Evolutionary conservation across 1,140 invertebrate genomes (phyloP).

Genomic region (Mycetomoellerius zeteki): DNA sequence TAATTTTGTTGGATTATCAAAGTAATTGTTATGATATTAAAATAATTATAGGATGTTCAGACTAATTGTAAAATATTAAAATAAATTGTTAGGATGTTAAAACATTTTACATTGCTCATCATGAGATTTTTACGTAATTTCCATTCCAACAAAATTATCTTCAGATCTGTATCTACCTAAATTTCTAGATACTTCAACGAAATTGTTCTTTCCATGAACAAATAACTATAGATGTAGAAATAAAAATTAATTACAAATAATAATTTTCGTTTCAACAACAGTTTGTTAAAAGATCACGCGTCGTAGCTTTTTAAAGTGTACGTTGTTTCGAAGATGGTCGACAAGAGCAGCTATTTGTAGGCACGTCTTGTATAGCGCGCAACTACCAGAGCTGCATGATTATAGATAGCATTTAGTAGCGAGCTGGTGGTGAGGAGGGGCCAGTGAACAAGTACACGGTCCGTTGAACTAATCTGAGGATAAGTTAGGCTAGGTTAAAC

Average conservation of each 20-base stretch:
- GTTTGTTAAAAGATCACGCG: not conserved
- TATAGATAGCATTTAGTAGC: conserved; percentile 70
- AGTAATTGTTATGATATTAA: too few relatives aligned
- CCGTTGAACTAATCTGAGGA: conserved; percentile 79
- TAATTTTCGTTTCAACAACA: not conserved
- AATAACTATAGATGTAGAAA: not conserved
- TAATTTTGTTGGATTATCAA: too few relatives aligned
- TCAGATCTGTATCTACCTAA: too few relatives aligned
- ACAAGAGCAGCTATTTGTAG: conserved; percentile 53
- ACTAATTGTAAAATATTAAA: too few relatives aligned
- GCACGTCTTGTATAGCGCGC: conserved; percentile 42
- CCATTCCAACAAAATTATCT: too few relatives aligned
- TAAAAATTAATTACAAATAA: not conserved
- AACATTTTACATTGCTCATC: too few relatives aligned
- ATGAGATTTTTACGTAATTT: too few relatives aligned
- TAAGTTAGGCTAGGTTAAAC: conserved; percentile 78
- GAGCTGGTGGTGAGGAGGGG: conserved; percentile 58
- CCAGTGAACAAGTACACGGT: conserved; percentile 71
- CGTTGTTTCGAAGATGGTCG: not conserved
- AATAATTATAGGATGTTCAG: too few relatives aligned
- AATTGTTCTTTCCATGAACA: not conserved
- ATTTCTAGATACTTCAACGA: too few relatives aligned
- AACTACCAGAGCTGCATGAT: conserved; percentile 72
- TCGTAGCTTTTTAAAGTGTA: conserved; percentile 8
- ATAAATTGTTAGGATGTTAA: too few relatives aligned